Evolutionary conservation across 2,797 vertebrate genomes (phyloP), one percentile per base, ranked within the genome.

Genomic region (Chiloscyllium punctatum): DNA sequence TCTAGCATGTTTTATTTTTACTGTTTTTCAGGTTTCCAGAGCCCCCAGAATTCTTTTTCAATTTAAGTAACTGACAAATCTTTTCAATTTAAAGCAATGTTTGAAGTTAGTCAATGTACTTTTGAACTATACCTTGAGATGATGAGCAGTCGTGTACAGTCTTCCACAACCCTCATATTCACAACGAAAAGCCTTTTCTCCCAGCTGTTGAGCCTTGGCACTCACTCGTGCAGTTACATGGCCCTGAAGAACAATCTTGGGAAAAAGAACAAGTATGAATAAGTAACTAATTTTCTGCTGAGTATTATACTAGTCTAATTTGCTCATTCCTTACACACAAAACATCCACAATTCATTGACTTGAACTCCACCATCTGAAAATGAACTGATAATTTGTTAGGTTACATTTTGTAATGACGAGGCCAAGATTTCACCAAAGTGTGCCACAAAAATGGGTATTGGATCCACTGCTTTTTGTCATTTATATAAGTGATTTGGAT

Each of bases 141-240:
- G 99, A 96, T 99, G 99, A 96, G 99, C 99, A 51, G 99, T 99
- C 66, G 99, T 99, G 96, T 99, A 99, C 30, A 99, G 98, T 96
- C 99, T 99, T 95, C 99, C 99, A 97, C 99, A 99, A 95, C 98
- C 99, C 27, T 99, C 99, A 0, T 99, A 99, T 96, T 99, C 98
- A 97, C 99, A 99, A 95, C 98, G 98, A 97, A 99, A 99, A 25
- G 99, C 98, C 97, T 99, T 99, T 96, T 99, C 99, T 96, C 99
- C 99, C 42, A 98, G 98, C 86, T 99, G 98, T 2, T 99, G 98
- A 96, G 98, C 97, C 96, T 99, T 98, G 94, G 97, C 96, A 72
- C 97, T 97, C 96, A 98, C 97, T 96, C 98, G 97, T 71, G 97
- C 96, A 96, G 98, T 98, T 95, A 98, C 98, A 96, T 99, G 99